phyloP scores from a whole-genome alignment of 2,113 vertebrate genomes.

The Platanista minor region DNA sequence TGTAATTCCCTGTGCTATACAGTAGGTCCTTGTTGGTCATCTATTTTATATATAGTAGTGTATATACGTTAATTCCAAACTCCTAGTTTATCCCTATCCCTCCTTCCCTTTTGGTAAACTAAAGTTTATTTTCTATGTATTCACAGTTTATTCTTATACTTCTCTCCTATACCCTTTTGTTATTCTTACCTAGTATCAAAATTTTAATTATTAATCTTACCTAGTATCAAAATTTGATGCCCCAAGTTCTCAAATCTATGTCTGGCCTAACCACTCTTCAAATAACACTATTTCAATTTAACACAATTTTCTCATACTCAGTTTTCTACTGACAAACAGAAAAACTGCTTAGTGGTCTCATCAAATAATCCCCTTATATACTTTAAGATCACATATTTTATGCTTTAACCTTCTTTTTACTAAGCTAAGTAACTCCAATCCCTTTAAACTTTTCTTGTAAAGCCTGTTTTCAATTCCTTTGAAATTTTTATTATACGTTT shows the following conservation, averaged over 20 bases:
- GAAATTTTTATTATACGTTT: slow-evolving; percentile 17
- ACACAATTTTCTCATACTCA: not conserved
- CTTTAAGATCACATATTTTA: slow-evolving; percentile 30
- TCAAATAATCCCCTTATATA: not conserved
- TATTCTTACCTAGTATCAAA: not conserved
- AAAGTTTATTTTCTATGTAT: not conserved
- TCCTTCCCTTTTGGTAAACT: not conserved
- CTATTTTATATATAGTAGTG: not conserved
- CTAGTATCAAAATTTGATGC: not conserved
- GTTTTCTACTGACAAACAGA: slow-evolving; percentile 13
- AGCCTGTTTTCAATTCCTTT: slow-evolving; percentile 26
- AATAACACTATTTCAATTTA: slow-evolving; percentile 1
- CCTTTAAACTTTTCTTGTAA: slow-evolving; percentile 17
- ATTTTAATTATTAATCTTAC: not conserved
- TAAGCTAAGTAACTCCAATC: slow-evolving; percentile 23
- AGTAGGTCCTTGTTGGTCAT: not conserved
- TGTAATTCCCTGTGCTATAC: not conserved
- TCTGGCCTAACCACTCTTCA: not conserved
- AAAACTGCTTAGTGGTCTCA: not conserved
- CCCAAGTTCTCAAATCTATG: not conserved
- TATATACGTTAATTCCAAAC: not conserved
- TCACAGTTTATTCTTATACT: not conserved
- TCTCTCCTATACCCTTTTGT: not conserved
- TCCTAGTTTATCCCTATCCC: not conserved
- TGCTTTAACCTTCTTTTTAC: not conserved